Base-by-base conservation (phyloP, 2,113 vertebrate genomes). In the Vicugna pacos region DNA sequence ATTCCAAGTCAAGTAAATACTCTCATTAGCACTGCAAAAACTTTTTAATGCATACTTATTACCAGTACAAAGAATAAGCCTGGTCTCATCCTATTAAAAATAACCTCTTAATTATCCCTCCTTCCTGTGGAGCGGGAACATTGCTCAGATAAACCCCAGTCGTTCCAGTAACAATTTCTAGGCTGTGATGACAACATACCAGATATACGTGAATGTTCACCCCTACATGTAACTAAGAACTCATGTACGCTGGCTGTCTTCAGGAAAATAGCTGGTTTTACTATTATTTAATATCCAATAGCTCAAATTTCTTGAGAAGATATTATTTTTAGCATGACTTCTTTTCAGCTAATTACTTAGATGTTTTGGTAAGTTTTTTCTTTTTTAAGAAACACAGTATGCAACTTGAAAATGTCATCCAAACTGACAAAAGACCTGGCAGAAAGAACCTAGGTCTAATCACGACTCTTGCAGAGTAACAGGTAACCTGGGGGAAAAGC, bases 251-350 rank as follows among this genome's bases (percentile, higher is more conserved):
- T 70, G 76, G 46, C 52, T 72, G n/a, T 65, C 38, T 54, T 70
- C 58, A 87, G 64, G 84, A 58, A 79, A 87, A 82, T 42, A 87
- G 69, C 58, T 95, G 8, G 9, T 42, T 93, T 86, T 70, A 28
- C n/a, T 80, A 58, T 32, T 67, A 95, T 13, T 72, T 87, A 54
- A 76, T 64, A 85, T 52, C 3, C 7, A 85, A 67, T 11, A 88
- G 48, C 24, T 94, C 56, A 56, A 54, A 69, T 95, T 89, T 98
- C 24, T 87, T 83, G 77, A 73, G 83, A 54, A 75, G 48, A 52
- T 86, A 91, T 54, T 75, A 89, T 24, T 38, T 38, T 38, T 93
- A 85, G 69, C 26, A 91, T 94, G 42, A 38, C 24, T 85, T 96
- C 19, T 76, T 91, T 48, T 90, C 48, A 2, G 89, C 28, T 93